Base-by-base conservation (phyloP, 2,888 invertebrate species). In the Acholoe squamosa region DNA sequence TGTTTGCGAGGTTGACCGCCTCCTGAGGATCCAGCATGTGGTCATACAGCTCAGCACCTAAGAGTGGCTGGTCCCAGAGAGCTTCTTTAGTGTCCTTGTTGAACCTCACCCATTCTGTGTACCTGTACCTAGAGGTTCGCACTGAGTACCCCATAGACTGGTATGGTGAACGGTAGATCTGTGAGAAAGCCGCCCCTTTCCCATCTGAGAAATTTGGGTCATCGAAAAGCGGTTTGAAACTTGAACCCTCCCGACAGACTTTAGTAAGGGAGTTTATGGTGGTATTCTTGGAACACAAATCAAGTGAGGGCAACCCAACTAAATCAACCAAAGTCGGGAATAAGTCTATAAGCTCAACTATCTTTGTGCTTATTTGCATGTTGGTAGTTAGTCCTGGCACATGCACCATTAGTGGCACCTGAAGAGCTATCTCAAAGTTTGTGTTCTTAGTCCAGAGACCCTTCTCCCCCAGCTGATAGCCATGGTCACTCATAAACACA, bases 31-130 rank as follows among this genome's bases (percentile, higher is more conserved):
- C 98, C 71, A 96, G 94, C 1, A 95, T 94, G 94, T 98, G 97
- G 95, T 98, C 97, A 94, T 98, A 98, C 91, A 98, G 96, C 96
- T 98, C 98, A 93, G 97, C 95, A 92, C 96, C 96, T 76, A 96
- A 96, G 97, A 98, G 43, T 52, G 86, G 86, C 31, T 98, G 98
- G 98, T 98, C 92, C 98, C 97, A 94, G 96, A 97, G 77, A 98
- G 98, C 89, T 98, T 96, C 90, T 28, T 98, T 95, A 89, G 96
- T n/a, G 86, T 25, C 54, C 19, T 19, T 52, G 34, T 86, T 90
- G 71, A 86, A 91, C 34, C 56, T n/a, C 31, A 89, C 90, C 92
- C 92, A 92, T 31, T 92, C 91, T n/a, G 89, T 91, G 77, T 89
- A 92, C 22, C 91, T 77, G 67, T 84, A 90, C 19, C 80, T 33